phyloP scores from a whole-genome alignment of 2,797 vertebrate species.

The Novumbra hubbsi region DNA sequence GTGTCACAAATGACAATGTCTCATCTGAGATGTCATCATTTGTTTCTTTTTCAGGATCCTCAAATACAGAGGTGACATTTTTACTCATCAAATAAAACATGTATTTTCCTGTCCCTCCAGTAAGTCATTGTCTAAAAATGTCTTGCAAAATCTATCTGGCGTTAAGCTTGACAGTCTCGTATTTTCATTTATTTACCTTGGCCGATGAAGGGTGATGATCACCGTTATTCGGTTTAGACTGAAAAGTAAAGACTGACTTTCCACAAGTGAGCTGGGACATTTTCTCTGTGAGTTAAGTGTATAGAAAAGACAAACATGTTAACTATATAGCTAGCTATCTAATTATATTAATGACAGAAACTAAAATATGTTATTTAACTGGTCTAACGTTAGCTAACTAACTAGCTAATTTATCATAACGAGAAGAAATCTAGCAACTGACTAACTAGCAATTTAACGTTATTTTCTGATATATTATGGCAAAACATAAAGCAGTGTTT shows the following conservation, averaged over 20 bases:
- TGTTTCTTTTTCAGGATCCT: conserved; percentile 33
- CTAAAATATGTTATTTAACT: not conserved
- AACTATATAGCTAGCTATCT: too few species aligned
- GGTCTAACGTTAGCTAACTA: not conserved
- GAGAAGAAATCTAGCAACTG: too few species aligned
- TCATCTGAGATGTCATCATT: conserved; percentile 26
- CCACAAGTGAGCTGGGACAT: conserved; percentile 44
- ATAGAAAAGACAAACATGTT: not conserved
- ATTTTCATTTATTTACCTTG: not conserved
- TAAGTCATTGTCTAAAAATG: not conserved
- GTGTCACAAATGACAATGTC: conserved; percentile 33
- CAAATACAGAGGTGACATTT: not conserved
- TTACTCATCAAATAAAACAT: not conserved
- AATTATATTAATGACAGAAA: not conserved
- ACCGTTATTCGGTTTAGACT: conserved; percentile 47
- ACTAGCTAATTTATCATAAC: not conserved
- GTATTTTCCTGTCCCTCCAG: not conserved
- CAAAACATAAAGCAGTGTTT: too few species aligned
- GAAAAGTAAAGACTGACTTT: conserved; percentile 29
- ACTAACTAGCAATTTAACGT: too few species aligned
- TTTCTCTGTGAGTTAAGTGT: conserved; percentile 12
- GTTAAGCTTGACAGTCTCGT: conserved; percentile 49
- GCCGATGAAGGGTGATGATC: conserved; percentile 23
- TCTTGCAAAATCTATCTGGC: conserved; percentile 10
- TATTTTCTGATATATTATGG: too few species aligned